A percentile compares a stretch with the other conserved stretches of the same genome.
These are phyloP conservation scores for Ceratotherium simum DNA, from an alignment of 2,113 vertebrate genomes.

Conservation along the genomic window DNA sequence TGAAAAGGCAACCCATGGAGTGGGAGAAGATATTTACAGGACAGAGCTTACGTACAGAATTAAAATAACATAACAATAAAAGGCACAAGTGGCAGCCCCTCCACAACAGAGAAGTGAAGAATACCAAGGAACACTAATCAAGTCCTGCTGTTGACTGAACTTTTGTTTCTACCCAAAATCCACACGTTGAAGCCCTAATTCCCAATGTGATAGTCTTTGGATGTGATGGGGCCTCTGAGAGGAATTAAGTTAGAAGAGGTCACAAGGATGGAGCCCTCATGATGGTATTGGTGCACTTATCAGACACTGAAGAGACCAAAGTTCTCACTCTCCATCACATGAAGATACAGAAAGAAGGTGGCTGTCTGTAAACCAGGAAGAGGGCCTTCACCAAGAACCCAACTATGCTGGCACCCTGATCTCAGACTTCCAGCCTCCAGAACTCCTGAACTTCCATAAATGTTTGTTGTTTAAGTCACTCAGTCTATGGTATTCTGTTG, in stretches of 20 bases:
- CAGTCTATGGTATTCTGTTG: background rate
- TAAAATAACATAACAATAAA: background rate
- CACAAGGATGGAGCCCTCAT: background rate
- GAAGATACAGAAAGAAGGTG: background rate
- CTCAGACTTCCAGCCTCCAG: background rate
- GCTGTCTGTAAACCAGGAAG: background rate
- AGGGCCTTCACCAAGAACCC: background rate
- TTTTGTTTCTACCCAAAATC: background rate
- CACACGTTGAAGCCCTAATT: background rate
- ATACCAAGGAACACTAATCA: background rate
- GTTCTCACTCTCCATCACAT: background rate
- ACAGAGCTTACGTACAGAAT: background rate
- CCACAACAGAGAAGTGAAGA: background rate
- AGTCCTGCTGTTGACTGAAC: background rate
- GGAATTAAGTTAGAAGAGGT: background rate
- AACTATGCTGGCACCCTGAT: background rate
- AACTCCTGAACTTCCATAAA: background rate
- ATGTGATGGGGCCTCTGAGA: background rate
- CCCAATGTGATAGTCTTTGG: background rate
- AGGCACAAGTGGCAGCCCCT: background rate
- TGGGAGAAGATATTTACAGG: background rate
- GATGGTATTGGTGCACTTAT: background rate
- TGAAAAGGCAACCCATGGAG: background rate
- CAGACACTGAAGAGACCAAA: background rate
- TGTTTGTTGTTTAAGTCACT: background rate